These are phyloP conservation scores for Microcaecilia unicolor DNA, from an alignment of 2,797 vertebrate genomes.

Conservation along the genomic window DNA sequence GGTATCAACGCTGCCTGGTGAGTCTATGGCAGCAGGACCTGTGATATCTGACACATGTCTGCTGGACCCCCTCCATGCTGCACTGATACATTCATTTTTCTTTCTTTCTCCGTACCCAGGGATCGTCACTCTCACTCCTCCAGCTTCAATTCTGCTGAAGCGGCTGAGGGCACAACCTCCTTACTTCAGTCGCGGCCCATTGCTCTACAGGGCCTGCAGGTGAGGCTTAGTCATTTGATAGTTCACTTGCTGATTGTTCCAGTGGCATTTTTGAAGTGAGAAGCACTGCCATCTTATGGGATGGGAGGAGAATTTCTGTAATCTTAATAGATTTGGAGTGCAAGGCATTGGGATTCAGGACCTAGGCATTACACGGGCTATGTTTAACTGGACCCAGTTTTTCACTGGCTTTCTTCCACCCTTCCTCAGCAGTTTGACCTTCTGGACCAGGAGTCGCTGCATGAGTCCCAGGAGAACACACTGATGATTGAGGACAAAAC, in stretches of 20 bases:
- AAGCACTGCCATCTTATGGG: no score
- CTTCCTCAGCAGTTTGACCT: constrained; percentile 67
- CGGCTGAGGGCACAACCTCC: constrained; percentile 67
- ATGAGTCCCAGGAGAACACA: constrained; percentile 87
- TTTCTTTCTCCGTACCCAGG: constrained; percentile 48
- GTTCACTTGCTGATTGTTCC: background rate
- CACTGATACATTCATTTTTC: no score
- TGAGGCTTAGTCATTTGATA: no score
- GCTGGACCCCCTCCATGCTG: rapidly evolving
- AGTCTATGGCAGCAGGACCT: no score
- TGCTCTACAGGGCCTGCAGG: constrained; percentile 86
- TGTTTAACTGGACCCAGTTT: constrained; percentile 20
- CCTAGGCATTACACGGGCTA: no score
- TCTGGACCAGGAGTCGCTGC: constrained; percentile 79
- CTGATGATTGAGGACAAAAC: constrained; percentile 82
- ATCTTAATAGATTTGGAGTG: no score
- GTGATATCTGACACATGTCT: background rate
- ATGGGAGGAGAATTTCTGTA: no score
- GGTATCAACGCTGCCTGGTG: constrained; percentile 34
- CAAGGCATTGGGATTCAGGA: no score
- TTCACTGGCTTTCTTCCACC: background rate
- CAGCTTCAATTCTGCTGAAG: constrained; percentile 82
- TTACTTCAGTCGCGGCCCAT: constrained; percentile 76
- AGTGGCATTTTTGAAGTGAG: no score
- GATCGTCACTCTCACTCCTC: constrained; percentile 86